phyloP scores from a whole-genome alignment of 2,113 vertebrate species.

The Pandion haliaetus region DNA sequence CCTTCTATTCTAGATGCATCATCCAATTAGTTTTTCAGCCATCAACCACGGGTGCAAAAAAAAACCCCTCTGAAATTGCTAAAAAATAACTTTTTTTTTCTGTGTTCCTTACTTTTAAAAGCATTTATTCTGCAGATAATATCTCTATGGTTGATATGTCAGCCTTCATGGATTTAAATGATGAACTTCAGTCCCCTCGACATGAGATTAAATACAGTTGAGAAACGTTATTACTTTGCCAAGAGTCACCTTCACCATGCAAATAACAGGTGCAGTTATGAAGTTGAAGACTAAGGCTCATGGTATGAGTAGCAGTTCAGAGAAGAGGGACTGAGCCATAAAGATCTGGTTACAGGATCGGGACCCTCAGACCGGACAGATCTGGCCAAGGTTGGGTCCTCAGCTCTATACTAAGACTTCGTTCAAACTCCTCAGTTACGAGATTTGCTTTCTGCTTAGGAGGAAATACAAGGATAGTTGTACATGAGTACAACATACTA shows the following conservation, averaged over 20 bases:
- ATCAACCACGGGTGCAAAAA: not conserved
- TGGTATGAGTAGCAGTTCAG: not conserved
- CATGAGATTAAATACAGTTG: not conserved
- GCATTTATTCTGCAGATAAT: not conserved
- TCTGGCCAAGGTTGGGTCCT: not conserved
- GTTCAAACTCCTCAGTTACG: not conserved
- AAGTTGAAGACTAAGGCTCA: not conserved
- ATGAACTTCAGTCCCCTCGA: not conserved
- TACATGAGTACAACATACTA: not conserved
- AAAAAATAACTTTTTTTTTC: accelerated
- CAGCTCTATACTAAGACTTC: not conserved
- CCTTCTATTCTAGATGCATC: not conserved
- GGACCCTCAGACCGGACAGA: not conserved
- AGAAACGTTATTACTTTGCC: not conserved
- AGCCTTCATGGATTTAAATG: not conserved
- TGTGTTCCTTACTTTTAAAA: not conserved
- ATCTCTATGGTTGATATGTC: not conserved
- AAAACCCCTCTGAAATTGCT: not conserved
- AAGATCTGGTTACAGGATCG: not conserved
- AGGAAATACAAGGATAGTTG: not conserved
- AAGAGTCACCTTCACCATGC: not conserved
- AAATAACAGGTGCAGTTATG: not conserved
- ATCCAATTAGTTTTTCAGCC: not conserved
- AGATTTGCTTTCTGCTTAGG: not conserved
- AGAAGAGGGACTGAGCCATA: not conserved